Percentiles rank a stretch among this genome's conserved stretches.
Conservation (phyloP, 2,797 vertebrate genomes). For the Petrocephalus schoutedeni region DNA sequence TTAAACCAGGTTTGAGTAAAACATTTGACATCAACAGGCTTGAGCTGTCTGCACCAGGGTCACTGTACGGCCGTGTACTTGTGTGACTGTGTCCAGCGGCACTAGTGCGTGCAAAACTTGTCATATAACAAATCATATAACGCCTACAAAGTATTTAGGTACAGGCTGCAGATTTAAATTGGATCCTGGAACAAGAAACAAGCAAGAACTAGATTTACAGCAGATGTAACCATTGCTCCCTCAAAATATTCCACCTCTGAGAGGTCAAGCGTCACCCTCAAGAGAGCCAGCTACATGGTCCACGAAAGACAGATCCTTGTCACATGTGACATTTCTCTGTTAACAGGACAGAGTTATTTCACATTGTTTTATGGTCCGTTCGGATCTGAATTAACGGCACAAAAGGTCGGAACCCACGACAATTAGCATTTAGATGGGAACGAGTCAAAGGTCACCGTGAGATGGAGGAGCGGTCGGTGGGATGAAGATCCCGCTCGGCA, state of each 20-base stretch:
- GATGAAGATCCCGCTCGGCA: constrained; percentile 34
- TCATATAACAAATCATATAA: neutral
- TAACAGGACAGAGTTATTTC: neutral
- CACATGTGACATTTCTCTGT: constrained; percentile 2
- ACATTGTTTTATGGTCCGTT: neutral
- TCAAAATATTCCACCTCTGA: neutral
- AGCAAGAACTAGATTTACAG: neutral
- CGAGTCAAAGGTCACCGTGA: constrained; percentile 46
- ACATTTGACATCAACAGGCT: neutral
- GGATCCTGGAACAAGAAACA: neutral
- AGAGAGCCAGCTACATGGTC: neutral
- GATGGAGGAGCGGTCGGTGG: constrained; percentile 33
- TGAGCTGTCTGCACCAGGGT: neutral
- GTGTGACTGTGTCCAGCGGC: neutral
- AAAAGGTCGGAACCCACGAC: constrained; percentile 15
- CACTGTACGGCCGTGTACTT: neutral
- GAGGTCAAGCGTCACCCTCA: neutral
- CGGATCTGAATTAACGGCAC: neutral
- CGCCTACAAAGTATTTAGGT: neutral
- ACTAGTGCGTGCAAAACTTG: neutral
- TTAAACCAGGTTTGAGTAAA: neutral
- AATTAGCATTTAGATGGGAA: constrained; percentile 60
- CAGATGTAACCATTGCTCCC: neutral
- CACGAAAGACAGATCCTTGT: neutral
- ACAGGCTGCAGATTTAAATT: neutral